Base-by-base conservation (phyloP, 2,888 invertebrate genomes). In the Drosophila heteroneura region DNA sequence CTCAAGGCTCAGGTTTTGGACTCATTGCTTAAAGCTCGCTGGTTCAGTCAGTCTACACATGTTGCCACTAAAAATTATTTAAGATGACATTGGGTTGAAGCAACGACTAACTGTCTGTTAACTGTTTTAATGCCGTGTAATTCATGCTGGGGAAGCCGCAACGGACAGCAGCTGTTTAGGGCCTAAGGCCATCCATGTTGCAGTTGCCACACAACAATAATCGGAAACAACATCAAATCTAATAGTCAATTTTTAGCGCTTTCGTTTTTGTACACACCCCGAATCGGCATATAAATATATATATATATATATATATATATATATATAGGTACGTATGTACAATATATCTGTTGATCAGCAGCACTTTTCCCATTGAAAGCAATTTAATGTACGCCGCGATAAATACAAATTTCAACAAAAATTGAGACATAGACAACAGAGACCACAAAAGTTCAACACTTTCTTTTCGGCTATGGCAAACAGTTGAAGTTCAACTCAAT, bases 341-440 rank as follows among this genome's bases (percentile, higher is more conserved):
- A 47, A 14, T 9, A 2, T 87, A 79, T 85, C 71, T 82, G 71
- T 62, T 77, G 88, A 85, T 88, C 80, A 79, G 41, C 62, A 63
- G 39, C 70, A 75, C 65, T 81, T 81, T 82, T 82, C 60, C 74
- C 81, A 85, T 85, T 88, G 80, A 84, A 84, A 85, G 81, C 89
- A 67, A 83, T 83, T 83, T 67, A 83, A 85, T 83, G 85, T 85
- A 75, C 70, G 85, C 67, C 56, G 77, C 83, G 82, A 88, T 77
- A 88, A 80, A 82, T 80, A 82, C 72, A 70, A 84, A 75, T 70
- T 69, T 62, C 72, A 77, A 26, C 9, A 47, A 86, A 85, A 83
- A 89, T 81, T 74, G 74, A 89, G 82, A 70, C 76, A 76, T 74
- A 70, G 72, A 67, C 72, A 73, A 63, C 22, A 22, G 28, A 52